Conservation (phyloP, 2,797 vertebrate species). For the Xiphophorus birchmanni region DNA sequence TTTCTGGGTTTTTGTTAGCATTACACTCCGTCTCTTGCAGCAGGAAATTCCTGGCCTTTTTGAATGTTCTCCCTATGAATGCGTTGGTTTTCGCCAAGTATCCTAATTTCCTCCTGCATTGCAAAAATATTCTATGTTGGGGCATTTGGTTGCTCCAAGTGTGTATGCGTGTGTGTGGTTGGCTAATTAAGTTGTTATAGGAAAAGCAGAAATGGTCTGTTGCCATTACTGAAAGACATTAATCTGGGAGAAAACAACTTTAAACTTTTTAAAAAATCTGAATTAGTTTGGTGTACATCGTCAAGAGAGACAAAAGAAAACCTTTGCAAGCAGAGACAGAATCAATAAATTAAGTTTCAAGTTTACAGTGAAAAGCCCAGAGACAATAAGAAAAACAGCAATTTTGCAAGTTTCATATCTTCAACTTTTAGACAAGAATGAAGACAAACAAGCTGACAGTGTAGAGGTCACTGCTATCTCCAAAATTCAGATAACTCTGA, state of each 20-base stretch:
- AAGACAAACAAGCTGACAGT: neutral
- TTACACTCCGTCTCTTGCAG: neutral
- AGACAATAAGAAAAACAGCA: neutral
- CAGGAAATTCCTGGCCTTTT: neutral
- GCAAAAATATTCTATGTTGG: neutral
- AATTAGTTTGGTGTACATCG: neutral
- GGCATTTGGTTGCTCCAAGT: neutral
- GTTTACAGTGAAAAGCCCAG: neutral
- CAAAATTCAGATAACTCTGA: neutral
- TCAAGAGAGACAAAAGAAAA: neutral
- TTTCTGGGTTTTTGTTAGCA: neutral
- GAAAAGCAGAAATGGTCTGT: neutral
- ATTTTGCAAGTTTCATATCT: neutral
- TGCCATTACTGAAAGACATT: neutral
- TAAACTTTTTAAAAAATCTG: neutral
- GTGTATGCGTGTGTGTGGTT: neutral
- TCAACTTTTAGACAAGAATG: neutral
- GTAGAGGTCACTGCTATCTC: neutral
- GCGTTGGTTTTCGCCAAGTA: neutral
- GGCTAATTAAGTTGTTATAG: neutral
- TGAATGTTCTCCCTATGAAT: neutral
- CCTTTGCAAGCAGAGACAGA: neutral
- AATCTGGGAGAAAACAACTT: neutral
- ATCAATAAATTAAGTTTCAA: neutral
- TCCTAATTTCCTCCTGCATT: neutral